phyloP scores from a whole-genome alignment of 2,113 vertebrate genomes.

The Chlamydotis undulata region DNA sequence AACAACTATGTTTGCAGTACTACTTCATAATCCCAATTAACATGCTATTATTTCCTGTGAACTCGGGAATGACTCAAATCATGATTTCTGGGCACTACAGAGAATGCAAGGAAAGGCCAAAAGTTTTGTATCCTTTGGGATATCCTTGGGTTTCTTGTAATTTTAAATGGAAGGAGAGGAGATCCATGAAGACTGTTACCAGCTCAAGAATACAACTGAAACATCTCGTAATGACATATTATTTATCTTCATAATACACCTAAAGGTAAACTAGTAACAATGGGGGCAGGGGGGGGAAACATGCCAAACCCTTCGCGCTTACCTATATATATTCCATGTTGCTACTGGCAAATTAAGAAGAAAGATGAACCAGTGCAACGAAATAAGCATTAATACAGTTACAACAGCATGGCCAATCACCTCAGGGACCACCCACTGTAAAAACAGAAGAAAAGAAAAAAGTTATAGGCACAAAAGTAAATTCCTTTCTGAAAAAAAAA shows the following conservation, averaged over 20 bases:
- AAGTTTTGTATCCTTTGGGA: background rate
- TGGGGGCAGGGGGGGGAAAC: background rate
- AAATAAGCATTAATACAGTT: conserved; percentile 91
- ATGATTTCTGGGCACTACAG: background rate
- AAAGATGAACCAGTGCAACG: conserved; percentile 97
- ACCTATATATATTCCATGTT: conserved; percentile 95
- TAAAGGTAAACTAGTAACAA: background rate
- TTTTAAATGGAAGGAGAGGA: background rate
- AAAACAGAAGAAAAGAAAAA: background rate
- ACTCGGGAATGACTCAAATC: background rate
- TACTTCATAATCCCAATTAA: background rate
- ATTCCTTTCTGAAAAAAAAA: background rate
- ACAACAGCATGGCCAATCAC: conserved; percentile 88
- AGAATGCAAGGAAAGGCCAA: background rate
- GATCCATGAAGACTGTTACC: background rate
- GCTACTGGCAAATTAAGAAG: conserved; percentile 95
- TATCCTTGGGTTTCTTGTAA: background rate
- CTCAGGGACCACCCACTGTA: conserved; percentile 94
- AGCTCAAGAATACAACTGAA: background rate
- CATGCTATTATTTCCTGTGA: background rate
- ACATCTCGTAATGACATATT: background rate
- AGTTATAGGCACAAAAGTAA: background rate
- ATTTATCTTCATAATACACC: background rate
- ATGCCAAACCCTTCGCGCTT: conserved; percentile 18
- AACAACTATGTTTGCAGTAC: background rate